Conservation (phyloP, 2,888 invertebrate genomes). For the Tenthredo scrophulariae region DNA sequence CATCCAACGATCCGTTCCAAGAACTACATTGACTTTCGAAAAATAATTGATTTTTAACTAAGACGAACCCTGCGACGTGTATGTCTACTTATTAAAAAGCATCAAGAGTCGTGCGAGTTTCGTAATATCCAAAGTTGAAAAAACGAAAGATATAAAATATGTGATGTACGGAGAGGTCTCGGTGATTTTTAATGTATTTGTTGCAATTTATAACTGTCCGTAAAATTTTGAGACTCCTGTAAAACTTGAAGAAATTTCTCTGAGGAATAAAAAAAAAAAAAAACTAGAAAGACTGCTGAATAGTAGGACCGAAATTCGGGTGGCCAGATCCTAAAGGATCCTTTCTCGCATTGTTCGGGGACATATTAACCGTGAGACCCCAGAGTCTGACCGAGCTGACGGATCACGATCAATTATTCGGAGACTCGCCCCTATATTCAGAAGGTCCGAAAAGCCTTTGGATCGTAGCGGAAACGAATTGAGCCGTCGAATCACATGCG, state of each 20-base stretch:
- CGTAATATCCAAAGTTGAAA: background rate
- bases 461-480: conserved; percentile 1
- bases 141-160: background rate
- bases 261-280: background rate
- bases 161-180: background rate
- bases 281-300: background rate
- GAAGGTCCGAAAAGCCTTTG: background rate
- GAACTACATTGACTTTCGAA: background rate
- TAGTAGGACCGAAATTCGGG: background rate
- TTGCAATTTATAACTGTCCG: background rate
- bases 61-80: background rate
- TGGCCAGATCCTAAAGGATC: background rate
- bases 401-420: conserved; percentile 33
- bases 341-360: conserved; percentile 15
- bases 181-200: background rate
- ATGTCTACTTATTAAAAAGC: background rate
- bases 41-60: background rate
- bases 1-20: background rate
- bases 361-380: conserved; percentile 1
- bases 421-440: background rate
- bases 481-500: conserved; percentile 4
- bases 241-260: background rate
- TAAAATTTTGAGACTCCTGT: background rate
- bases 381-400: background rate
- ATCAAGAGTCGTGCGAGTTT: background rate